Conservation (phyloP, 2,113 vertebrate genomes). For the Peucedramus taeniatus region DNA sequence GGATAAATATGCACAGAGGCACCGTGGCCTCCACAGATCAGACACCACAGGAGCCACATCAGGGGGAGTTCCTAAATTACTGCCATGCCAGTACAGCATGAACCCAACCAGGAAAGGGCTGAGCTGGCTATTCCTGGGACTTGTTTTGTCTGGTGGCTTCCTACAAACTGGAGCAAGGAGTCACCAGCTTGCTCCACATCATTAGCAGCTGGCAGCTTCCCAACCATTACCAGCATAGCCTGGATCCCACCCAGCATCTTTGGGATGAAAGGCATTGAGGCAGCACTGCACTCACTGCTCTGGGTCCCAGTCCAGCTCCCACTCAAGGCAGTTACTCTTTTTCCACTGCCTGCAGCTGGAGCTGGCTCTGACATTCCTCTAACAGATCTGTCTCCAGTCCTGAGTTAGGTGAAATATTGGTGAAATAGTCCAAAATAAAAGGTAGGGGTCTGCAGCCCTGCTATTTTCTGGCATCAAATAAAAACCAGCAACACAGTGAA, state of each 20-base stretch:
- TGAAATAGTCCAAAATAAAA: neutral
- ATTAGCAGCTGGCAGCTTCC: conserved; percentile 35
- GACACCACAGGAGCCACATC: conserved; percentile 46
- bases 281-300: conserved; percentile 25
- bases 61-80: conserved; percentile 23
- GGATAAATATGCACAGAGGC: neutral
- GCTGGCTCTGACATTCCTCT: neutral
- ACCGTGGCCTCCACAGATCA: neutral
- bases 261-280: conserved; percentile 27
- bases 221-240: conserved; percentile 42
- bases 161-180: conserved; percentile 28
- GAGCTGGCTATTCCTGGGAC: conserved; percentile 19
- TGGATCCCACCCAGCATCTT: conserved; percentile 43
- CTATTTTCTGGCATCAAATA: neutral
- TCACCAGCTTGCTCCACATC: conserved; percentile 54
- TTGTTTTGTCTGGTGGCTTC: conserved; percentile 67
- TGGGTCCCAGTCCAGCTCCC: conserved; percentile 17
- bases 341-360: conserved; percentile 22
- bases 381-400: neutral
- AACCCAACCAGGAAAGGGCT: conserved; percentile 4
- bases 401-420: neutral
- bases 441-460: neutral
- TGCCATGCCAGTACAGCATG: neutral
- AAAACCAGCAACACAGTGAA: neutral
- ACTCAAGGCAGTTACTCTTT: neutral